phyloP scores from a whole-genome alignment of 2,888 invertebrate genomes.

The Drosophila rellima region DNA sequence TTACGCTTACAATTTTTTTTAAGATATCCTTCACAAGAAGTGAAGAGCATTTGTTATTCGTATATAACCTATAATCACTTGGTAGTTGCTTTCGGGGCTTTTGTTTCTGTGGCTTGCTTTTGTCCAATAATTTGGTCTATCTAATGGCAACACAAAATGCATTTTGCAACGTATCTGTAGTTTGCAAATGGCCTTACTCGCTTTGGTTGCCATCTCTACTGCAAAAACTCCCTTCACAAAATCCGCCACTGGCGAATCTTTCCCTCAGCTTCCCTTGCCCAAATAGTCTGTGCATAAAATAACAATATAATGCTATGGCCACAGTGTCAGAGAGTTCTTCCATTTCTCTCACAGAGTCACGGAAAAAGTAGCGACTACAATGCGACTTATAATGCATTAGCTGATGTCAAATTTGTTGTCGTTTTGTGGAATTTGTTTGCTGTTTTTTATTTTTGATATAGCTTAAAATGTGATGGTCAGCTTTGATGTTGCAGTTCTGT shows the following conservation, averaged over 20 bases:
- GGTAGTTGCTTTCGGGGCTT: slow-evolving; percentile 35
- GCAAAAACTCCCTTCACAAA: background rate
- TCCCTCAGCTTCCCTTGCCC: background rate
- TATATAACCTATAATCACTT: background rate
- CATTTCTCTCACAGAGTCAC: slow-evolving; percentile 30
- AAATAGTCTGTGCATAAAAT: slow-evolving; percentile 76
- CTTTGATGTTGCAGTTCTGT: slow-evolving; percentile 38
- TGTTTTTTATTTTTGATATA: slow-evolving; percentile 6
- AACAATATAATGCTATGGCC: slow-evolving; percentile 77
- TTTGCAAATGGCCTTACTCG: slow-evolving; percentile 79
- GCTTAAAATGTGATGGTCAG: slow-evolving; percentile 23
- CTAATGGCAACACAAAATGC: slow-evolving; percentile 73
- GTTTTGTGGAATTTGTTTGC: slow-evolving; percentile 20
- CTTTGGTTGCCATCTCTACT: slow-evolving; percentile 41
- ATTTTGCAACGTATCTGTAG: slow-evolving; percentile 78
- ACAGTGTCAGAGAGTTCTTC: slow-evolving; percentile 45
- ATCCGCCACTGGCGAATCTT: background rate
- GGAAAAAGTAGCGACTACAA: slow-evolving; percentile 38
- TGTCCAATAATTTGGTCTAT: slow-evolving; percentile 79
- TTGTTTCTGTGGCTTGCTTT: slow-evolving; percentile 73
- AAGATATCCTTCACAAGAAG: background rate
- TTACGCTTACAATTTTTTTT: background rate
- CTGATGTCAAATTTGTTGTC: slow-evolving; percentile 64
- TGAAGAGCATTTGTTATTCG: slow-evolving; percentile 44
- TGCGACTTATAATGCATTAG: slow-evolving; percentile 68